These are phyloP conservation scores for Spodoptera exigua DNA, from an alignment of 2,888 invertebrate species.

Conservation along the genomic window DNA sequence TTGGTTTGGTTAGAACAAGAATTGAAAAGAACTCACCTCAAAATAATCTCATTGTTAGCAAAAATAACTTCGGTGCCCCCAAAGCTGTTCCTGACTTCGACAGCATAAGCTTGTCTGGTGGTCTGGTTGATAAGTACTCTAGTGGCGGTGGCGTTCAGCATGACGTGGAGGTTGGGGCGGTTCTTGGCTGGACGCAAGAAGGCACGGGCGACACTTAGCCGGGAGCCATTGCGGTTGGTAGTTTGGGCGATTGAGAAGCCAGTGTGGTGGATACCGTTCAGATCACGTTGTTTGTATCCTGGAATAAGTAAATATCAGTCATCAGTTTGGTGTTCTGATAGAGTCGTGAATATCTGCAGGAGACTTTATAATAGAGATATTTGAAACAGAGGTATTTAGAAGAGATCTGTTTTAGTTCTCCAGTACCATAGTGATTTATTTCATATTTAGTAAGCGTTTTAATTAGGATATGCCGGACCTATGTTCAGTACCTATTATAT, in stretches of 20 bases:
- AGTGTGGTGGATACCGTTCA: slow-evolving; percentile 94
- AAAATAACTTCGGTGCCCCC: slow-evolving; percentile 89
- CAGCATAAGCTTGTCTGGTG: slow-evolving; percentile 93
- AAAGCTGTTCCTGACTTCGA: slow-evolving; percentile 91
- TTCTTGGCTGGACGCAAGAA: slow-evolving; percentile 94
- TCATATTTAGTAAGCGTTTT: too few species aligned
- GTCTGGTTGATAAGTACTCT: slow-evolving; percentile 93
- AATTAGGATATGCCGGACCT: too few species aligned
- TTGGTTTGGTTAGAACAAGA: background rate
- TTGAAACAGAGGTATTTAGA: too few species aligned
- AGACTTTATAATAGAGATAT: background rate
- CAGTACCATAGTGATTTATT: too few species aligned
- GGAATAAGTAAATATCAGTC: slow-evolving; percentile 6
- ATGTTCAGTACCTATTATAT: too few species aligned
- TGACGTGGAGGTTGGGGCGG: slow-evolving; percentile 94
- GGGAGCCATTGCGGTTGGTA: slow-evolving; percentile 95
- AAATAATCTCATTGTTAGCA: slow-evolving; percentile 91
- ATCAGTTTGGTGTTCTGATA: background rate
- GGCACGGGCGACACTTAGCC: slow-evolving; percentile 94
- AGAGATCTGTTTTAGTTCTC: too few species aligned
- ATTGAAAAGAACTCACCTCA: slow-evolving; percentile 78
- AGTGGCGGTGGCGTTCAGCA: slow-evolving; percentile 95
- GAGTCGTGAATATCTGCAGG: too few species aligned
- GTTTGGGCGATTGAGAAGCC: slow-evolving; percentile 97
- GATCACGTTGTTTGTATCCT: slow-evolving; percentile 93